These are phyloP conservation scores for Chelidonichthys spinosus DNA, from an alignment of 2,797 vertebrate species.

Conservation along the genomic window DNA sequence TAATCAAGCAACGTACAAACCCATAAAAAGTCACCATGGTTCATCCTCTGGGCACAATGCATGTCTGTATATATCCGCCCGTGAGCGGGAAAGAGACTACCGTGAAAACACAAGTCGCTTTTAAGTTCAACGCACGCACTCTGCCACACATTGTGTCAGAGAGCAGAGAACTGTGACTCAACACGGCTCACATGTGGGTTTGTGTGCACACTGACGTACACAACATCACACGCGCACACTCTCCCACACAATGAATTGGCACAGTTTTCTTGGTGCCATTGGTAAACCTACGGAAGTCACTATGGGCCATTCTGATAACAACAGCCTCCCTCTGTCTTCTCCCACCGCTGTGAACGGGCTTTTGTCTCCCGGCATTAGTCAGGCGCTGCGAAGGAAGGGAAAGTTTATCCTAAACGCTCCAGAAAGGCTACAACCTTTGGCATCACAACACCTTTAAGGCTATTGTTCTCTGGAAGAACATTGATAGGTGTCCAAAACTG, in stretches of 20 bases:
- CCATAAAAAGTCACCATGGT: background rate
- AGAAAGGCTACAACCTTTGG: constrained; percentile 57
- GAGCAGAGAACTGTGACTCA: constrained; percentile 22
- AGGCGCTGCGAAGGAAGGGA: constrained; percentile 62
- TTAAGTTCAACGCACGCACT: constrained; percentile 15
- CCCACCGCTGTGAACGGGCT: constrained; percentile 26
- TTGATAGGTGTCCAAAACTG: constrained; percentile 52
- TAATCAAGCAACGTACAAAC: background rate
- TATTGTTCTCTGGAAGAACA: constrained; percentile 66
- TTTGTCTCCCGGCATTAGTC: constrained; percentile 47
- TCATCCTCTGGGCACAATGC: background rate
- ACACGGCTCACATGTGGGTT: constrained; percentile 3
- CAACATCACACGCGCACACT: constrained; percentile 20
- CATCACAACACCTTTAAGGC: constrained; percentile 50
- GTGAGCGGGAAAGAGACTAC: background rate
- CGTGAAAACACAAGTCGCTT: constrained; percentile 1
- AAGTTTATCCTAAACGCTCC: constrained; percentile 62
- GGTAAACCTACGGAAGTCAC: constrained; percentile 48
- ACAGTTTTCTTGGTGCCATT: constrained; percentile 39
- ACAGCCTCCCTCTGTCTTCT: constrained; percentile 54
- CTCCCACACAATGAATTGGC: constrained; percentile 55
- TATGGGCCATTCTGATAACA: constrained; percentile 45
- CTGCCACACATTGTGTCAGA: constrained; percentile 2
- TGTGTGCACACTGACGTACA: constrained; percentile 7
- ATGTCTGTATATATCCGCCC: background rate